A percentile compares a stretch with the other conserved stretches of the same genome.
Conservation (phyloP, 2,888 invertebrate genomes). For the Apodemia duryi region DNA sequence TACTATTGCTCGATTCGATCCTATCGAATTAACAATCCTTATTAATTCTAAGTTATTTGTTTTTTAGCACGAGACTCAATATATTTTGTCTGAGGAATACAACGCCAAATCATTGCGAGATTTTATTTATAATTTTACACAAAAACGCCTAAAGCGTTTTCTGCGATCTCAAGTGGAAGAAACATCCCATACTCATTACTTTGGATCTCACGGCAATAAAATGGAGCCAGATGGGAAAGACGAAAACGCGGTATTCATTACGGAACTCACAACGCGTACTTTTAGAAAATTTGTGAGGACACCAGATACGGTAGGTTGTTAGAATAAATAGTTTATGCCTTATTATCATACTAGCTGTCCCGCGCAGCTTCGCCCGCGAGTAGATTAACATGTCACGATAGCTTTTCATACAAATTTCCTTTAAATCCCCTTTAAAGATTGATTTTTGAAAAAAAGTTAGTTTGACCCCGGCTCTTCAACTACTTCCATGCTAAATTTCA, state of each 20-base stretch:
- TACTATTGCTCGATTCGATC: too few species aligned
- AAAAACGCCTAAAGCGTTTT: conserved; percentile 54
- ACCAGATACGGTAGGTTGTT: conserved; percentile 75
- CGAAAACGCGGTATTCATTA: conserved; percentile 68
- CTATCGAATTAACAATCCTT: too few species aligned
- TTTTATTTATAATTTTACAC: conserved; percentile 77
- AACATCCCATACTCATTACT: conserved; percentile 64
- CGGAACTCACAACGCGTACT: conserved; percentile 82
- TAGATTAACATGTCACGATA: too few species aligned
- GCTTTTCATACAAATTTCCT: too few species aligned
- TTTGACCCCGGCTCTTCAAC: too few species aligned
- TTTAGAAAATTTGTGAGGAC: conserved; percentile 82
- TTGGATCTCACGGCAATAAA: conserved; percentile 43
- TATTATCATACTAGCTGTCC: too few species aligned
- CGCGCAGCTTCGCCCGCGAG: too few species aligned
- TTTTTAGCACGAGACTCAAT: conserved; percentile 85
- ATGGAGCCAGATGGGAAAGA: conserved; percentile 34
- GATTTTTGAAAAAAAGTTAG: too few species aligned
- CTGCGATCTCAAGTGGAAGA: conserved; percentile 56
- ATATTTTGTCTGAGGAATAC: conserved; percentile 76
- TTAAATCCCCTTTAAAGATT: too few species aligned
- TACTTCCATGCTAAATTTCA: too few species aligned
- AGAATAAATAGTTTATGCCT: too few species aligned
- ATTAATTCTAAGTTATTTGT: conserved; percentile 10
- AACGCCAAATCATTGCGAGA: conserved; percentile 69